These are phyloP conservation scores for Maylandia zebra DNA, from an alignment of 2,113 vertebrate genomes.

Conservation along the genomic window DNA sequence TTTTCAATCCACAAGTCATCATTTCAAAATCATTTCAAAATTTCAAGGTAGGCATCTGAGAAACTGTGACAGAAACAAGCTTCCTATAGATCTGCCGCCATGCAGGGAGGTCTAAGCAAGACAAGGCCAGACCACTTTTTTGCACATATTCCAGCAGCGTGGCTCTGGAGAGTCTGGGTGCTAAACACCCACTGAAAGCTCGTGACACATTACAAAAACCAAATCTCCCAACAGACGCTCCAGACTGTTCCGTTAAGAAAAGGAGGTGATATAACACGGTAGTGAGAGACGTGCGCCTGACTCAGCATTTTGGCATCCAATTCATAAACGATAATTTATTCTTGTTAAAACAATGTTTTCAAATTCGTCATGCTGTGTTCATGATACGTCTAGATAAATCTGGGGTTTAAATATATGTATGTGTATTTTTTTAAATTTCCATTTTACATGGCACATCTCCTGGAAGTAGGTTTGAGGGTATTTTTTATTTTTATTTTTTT, in stretches of 20 bases:
- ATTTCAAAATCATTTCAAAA: background rate
- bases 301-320: background rate
- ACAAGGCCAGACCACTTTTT: background rate
- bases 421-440: background rate
- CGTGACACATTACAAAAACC: background rate
- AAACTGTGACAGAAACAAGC: background rate
- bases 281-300: background rate
- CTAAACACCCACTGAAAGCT: background rate
- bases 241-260: background rate
- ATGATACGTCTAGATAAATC: background rate
- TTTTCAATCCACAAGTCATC: background rate
- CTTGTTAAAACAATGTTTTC: background rate
- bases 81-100: rapidly evolving
- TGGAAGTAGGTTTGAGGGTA: background rate
- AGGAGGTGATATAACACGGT: background rate
- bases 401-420: background rate
- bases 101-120: background rate
- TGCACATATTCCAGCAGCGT: background rate
- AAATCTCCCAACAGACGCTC: background rate
- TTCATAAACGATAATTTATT: background rate
- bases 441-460: background rate
- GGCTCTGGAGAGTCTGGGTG: background rate
- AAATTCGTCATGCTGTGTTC: no score
- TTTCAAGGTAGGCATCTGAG: background rate
- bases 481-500: background rate